These are phyloP conservation scores for Piaya cayana DNA, from an alignment of 2,113 vertebrate species.

Conservation along the genomic window DNA sequence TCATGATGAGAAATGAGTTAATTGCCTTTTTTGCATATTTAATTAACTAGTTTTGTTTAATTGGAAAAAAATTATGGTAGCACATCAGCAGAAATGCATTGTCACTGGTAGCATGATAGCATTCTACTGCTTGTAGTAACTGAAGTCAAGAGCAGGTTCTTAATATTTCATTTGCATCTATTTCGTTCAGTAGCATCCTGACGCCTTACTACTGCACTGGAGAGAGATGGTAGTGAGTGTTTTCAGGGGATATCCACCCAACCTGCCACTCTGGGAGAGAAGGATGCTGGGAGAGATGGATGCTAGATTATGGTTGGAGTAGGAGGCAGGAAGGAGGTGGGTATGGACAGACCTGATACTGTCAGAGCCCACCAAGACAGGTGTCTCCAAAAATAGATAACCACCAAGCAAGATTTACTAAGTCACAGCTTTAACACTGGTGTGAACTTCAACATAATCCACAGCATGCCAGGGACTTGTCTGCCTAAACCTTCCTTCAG, in stretches of 20 bases:
- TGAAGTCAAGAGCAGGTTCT: neutral
- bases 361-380: neutral
- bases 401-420: neutral
- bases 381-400: neutral
- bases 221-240: neutral
- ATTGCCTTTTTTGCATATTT: neutral
- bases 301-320: neutral
- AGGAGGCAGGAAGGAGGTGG: neutral
- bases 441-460: rapidly evolving
- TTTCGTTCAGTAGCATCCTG: neutral
- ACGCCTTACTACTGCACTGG: rapidly evolving
- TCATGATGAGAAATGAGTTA: neutral
- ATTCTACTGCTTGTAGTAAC: neutral
- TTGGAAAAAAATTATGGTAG: neutral
- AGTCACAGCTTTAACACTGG: neutral
- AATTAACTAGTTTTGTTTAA: neutral
- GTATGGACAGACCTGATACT: neutral
- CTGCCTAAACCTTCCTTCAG: neutral
- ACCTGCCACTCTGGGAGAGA: neutral
- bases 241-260: neutral
- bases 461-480: neutral
- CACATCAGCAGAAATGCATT: neutral
- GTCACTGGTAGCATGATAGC: neutral
- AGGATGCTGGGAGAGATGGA: neutral
- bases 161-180: neutral